Evolutionary conservation across 2,888 invertebrate genomes (phyloP), one percentile per base, ranked within the genome.

Genomic region (Hydrotaea cyrtoneurina): DNA sequence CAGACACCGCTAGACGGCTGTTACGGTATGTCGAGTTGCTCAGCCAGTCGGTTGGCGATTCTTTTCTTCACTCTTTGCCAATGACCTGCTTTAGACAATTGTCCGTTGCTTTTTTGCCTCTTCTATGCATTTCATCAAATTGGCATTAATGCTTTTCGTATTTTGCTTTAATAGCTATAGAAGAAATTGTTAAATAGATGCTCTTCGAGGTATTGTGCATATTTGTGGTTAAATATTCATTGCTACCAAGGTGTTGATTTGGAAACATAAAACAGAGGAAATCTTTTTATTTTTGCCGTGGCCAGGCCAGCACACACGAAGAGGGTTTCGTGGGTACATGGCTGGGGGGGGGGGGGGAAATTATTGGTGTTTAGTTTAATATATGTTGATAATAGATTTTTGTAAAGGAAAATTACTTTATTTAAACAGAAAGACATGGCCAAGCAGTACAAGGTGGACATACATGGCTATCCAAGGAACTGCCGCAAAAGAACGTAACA

Each of bases 1-100:
- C 64, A 19, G 74, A 69, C 79, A 85, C 82, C 82, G 82, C 79
- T 85, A 85, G 79, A 85, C 81, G 53, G 76, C 15, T 74, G 66
- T 85, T 85, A 82, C 85, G 85, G 85, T 85, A 85, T 77, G 73
- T 74, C 74, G 79, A 79, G 82, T 85, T 74, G 84, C 78, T 84
- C n/a, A 78, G 82, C 77, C 82, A 78, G 26, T 23, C 15, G 55
- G 21, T 21, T 55, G 55, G 31, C 23, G 7, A 21, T 13, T 39
- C 7, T 39, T 39, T 10, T 39, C 11, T 39, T 39, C 11, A n/a
- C 50, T 2, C 50, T 50, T 64, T 17, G 8, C 69, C 69, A 69
- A 85, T 85, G 85, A 85, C 85, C 85, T 85, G 85, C 82, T 85
- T 85, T 85, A 82, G 78, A 85, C 85, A 85, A 85, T 85, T 80